These are phyloP conservation scores for Conomelus anceps DNA, from an alignment of 2,888 invertebrate species.

Conservation along the genomic window DNA sequence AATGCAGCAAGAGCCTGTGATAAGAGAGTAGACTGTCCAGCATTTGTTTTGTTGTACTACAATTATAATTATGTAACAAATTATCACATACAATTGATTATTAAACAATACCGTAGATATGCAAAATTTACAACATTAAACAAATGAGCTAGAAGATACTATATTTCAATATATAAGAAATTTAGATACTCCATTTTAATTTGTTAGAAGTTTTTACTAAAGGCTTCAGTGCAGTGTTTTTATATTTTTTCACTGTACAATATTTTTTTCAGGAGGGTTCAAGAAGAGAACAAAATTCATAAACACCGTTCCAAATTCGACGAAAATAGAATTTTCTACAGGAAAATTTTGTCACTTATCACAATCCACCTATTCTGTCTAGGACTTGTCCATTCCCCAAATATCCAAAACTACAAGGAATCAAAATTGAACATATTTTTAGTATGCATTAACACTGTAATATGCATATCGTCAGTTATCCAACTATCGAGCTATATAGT, in stretches of 20 bases:
- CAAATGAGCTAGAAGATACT: too few species aligned
- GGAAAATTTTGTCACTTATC: neutral
- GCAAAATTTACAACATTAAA: too few species aligned
- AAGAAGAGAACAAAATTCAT: neutral
- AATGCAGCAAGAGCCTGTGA: too few species aligned
- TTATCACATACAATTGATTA: too few species aligned
- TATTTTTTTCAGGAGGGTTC: neutral
- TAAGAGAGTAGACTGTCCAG: too few species aligned
- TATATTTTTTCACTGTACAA: neutral
- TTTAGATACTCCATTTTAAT: too few species aligned
- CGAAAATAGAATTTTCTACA: neutral
- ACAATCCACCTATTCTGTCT: neutral
- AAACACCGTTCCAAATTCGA: neutral
- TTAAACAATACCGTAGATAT: too few species aligned
- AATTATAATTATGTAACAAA: too few species aligned
- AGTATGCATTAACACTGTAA: neutral
- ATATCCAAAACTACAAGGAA: neutral
- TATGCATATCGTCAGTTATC: neutral
- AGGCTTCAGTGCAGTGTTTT: neutral
- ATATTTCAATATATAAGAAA: too few species aligned
- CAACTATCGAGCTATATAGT: neutral
- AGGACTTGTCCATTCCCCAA: neutral
- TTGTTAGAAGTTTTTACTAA: too few species aligned
- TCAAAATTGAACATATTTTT: neutral
- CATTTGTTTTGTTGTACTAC: too few species aligned